A percentile compares a stretch with the other conserved stretches of the same genome.
These are phyloP conservation scores for Stegastes partitus DNA, from an alignment of 2,113 vertebrate genomes.

Conservation along the genomic window DNA sequence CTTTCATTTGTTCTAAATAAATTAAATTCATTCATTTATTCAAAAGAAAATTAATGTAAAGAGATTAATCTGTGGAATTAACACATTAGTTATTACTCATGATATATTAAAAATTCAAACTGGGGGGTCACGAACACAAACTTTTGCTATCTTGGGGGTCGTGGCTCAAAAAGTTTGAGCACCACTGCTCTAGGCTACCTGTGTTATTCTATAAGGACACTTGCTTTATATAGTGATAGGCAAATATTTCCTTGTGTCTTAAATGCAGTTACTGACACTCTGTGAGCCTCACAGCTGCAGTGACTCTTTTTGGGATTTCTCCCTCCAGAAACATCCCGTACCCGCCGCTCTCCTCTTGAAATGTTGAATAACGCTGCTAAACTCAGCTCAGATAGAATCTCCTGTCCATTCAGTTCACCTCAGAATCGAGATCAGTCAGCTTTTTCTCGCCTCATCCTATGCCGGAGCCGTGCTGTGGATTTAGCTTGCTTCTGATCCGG, in stretches of 20 bases:
- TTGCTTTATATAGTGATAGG: not conserved
- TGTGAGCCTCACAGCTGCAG: slow-evolving; percentile 11
- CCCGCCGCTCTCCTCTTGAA: slow-evolving; percentile 51
- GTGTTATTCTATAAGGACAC: not conserved
- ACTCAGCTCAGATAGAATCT: slow-evolving; percentile 56
- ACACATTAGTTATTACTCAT: too few relatives aligned
- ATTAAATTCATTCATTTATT: too few relatives aligned
- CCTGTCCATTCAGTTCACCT: slow-evolving; percentile 71
- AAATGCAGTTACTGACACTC: not conserved
- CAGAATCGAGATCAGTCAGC: slow-evolving; percentile 73
- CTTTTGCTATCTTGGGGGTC: too few relatives aligned
- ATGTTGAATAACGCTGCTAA: slow-evolving; percentile 47
- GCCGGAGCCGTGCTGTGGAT: slow-evolving; percentile 74
- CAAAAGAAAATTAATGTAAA: too few relatives aligned
- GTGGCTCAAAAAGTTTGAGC: too few relatives aligned
- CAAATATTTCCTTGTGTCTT: not conserved
- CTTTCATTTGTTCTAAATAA: too few relatives aligned
- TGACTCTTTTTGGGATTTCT: slow-evolving; percentile 40
- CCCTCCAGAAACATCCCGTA: slow-evolving; percentile 13
- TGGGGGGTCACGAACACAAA: too few relatives aligned
- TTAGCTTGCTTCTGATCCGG: slow-evolving; percentile 78
- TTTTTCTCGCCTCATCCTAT: slow-evolving; percentile 65
- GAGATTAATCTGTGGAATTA: too few relatives aligned
- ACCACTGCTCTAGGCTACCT: too few relatives aligned
- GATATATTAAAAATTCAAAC: too few relatives aligned